A percentile compares a stretch with the other conserved stretches of the same genome.
Conservation (phyloP, 2,113 vertebrate species). For the Indicator indicator region DNA sequence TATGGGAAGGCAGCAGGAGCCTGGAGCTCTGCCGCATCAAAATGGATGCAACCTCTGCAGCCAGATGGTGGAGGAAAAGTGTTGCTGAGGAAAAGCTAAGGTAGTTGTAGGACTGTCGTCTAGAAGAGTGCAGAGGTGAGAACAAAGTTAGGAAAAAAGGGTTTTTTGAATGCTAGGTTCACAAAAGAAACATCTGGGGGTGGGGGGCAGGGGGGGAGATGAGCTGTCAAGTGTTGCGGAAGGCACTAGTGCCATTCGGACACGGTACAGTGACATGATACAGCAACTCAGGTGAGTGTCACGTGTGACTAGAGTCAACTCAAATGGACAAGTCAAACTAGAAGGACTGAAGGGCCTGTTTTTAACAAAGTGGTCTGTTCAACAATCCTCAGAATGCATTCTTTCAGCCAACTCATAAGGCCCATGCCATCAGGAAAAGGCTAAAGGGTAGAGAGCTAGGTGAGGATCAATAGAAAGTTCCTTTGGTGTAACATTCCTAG, state of each 20-base stretch:
- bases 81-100: background rate
- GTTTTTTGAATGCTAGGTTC: background rate
- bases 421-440: background rate
- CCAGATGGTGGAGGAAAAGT: background rate
- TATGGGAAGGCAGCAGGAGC: background rate
- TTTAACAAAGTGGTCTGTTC: accelerated
- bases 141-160: background rate
- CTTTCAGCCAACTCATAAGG: background rate
- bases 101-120: too few relatives aligned
- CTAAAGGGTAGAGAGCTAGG: background rate
- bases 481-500: background rate
- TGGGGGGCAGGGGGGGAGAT: background rate
- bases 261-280: background rate
- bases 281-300: background rate
- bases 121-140: background rate
- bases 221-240: accelerated
- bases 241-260: background rate
- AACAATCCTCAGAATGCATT: background rate
- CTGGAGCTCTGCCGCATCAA: accelerated
- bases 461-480: background rate
- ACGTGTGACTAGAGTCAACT: background rate
- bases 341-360: background rate
- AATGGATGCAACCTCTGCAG: background rate
- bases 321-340: background rate
- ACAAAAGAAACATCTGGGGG: background rate